These are phyloP conservation scores for Luehdorfia chinensis DNA, from an alignment of 1,140 invertebrate genomes.

Conservation along the genomic window DNA sequence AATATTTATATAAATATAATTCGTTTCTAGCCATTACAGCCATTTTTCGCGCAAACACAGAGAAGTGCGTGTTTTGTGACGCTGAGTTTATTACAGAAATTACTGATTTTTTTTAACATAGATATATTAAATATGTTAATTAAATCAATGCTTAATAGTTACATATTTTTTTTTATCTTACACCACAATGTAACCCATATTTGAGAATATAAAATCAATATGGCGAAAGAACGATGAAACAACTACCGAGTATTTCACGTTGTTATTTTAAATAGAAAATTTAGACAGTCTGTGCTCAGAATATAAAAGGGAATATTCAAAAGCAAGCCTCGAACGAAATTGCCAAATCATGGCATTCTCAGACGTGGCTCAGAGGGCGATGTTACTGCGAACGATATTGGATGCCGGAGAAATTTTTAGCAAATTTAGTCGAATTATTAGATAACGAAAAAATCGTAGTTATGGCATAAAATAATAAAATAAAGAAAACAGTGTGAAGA, in stretches of 20 bases:
- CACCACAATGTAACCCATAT: background rate
- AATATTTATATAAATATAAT: too few species aligned
- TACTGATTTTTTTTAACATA: too few species aligned
- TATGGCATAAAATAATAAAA: too few species aligned
- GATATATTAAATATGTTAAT: too few species aligned
- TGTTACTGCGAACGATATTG: constrained; percentile 31
- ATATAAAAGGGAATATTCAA: constrained; percentile 35
- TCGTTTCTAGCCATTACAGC: too few species aligned
- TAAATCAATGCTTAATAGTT: too few species aligned
- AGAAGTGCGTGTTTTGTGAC: too few species aligned
- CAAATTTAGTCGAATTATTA: constrained; percentile 16
- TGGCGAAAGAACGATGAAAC: background rate
- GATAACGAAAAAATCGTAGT: background rate
- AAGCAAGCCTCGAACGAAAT: constrained; percentile 28
- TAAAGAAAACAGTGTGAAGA: too few species aligned
- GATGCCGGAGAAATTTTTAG: constrained; percentile 21
- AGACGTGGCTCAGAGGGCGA: constrained; percentile 16
- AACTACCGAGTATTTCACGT: constrained; percentile 7
- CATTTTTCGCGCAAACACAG: too few species aligned
- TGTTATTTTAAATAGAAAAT: constrained; percentile 26
- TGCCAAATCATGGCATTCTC: constrained; percentile 40
- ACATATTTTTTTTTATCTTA: too few species aligned
- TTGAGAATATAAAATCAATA: background rate
- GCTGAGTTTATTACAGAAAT: too few species aligned
- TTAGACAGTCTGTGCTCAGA: constrained; percentile 22